These are phyloP conservation scores for Ptychadena robeensis DNA, from an alignment of 2,797 vertebrate species.

Conservation along the genomic window DNA sequence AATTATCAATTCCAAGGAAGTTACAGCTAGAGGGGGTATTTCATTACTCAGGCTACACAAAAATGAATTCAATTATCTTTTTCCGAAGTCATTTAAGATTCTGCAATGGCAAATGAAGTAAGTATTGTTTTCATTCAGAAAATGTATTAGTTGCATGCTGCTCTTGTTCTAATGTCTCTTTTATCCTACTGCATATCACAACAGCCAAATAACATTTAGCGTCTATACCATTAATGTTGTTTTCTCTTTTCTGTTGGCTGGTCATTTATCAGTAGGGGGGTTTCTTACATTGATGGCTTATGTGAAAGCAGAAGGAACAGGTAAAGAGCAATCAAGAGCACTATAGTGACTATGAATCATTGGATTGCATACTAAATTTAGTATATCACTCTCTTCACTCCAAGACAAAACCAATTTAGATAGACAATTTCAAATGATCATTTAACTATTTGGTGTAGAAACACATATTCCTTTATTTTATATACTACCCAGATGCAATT, in stretches of 20 bases:
- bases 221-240: constrained; percentile 28
- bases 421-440: too few relatives aligned
- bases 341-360: background rate
- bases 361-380: background rate
- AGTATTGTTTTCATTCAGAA: constrained; percentile 49
- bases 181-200: constrained; percentile 29
- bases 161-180: constrained; percentile 12
- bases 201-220: background rate
- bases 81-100: constrained; percentile 42
- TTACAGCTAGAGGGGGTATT: constrained; percentile 37
- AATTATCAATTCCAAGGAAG: constrained; percentile 47
- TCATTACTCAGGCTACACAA: constrained; percentile 33
- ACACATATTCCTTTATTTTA: too few relatives aligned
- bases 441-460: too few relatives aligned
- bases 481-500: too few relatives aligned
- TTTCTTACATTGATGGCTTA: background rate
- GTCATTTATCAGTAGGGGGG: constrained; percentile 9
- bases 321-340: background rate
- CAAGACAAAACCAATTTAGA: too few relatives aligned
- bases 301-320: background rate
- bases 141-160: constrained; percentile 41
- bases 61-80: constrained; percentile 51
- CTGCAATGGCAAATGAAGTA: constrained; percentile 50
- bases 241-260: background rate
- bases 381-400: too few relatives aligned